A percentile compares a stretch with the other conserved stretches of the same genome.
Evolutionary conservation across 1,140 invertebrate genomes (phyloP).

Genomic region (Neodiprion pinetum): DNA sequence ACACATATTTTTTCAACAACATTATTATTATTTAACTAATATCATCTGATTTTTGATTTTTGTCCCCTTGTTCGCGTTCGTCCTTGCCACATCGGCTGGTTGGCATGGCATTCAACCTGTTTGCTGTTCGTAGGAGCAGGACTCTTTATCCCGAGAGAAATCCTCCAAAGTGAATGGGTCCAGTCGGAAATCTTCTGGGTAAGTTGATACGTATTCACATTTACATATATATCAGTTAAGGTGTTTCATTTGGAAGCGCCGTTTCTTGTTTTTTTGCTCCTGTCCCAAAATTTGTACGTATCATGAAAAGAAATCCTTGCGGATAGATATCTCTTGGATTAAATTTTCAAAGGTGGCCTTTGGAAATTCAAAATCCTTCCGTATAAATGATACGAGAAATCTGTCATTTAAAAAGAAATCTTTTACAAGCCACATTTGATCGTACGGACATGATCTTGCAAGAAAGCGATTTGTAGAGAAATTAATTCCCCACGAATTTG

Average conservation of each 20-base stretch:
- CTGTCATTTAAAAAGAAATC: no score
- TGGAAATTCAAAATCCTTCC: no score
- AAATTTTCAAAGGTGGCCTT: no score
- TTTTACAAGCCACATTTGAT: no score
- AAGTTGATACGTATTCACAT: constrained; percentile 39
- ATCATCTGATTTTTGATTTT: constrained; percentile 58
- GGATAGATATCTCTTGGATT: no score
- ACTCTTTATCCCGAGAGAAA: constrained; percentile 61
- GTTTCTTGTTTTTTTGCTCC: neutral
- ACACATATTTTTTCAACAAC: neutral
- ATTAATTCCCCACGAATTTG: no score
- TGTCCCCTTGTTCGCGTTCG: constrained; percentile 60
- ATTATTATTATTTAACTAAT: constrained; percentile 44
- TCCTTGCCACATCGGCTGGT: constrained; percentile 63
- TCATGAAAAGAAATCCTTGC: no score
- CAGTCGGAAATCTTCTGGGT: constrained; percentile 64
- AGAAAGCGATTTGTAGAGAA: no score
- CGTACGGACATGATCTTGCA: no score
- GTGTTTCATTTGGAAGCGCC: no score
- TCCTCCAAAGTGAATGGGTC: constrained; percentile 66
- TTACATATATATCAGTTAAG: neutral
- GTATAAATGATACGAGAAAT: no score
- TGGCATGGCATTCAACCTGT: constrained; percentile 65
- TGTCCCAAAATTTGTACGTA: neutral
- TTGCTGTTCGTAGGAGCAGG: constrained; percentile 72